Evolutionary conservation across 2,797 vertebrate genomes (phyloP), one percentile per base, ranked within the genome.

Genomic region (Spinibarbus caldwelli): DNA sequence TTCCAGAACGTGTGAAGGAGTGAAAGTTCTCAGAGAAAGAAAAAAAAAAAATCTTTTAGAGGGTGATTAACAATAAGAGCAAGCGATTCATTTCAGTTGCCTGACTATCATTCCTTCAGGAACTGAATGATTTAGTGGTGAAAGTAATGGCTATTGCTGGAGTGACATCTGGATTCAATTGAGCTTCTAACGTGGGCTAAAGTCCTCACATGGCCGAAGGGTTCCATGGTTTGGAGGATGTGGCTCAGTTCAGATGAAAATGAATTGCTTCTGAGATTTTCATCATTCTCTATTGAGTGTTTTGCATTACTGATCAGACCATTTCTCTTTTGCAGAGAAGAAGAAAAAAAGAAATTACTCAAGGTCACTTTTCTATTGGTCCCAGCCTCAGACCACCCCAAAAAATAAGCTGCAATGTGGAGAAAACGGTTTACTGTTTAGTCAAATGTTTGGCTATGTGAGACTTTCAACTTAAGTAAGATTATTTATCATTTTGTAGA

Each of bases 151-250:
- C 19, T 66, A 34, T 34, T 17, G 64, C 15, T 66, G 31, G 11
- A 57, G 26, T 6, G 64, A 78, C 83, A 84, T 84, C 83, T 84
- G 83, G 83, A 47, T 45, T 84, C 49, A 78, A 59, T 71, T 70
- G 47, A 78, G 47, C 17, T 54, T 36, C 43, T 57, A 36, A 64
- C 6, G 2, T 66, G 64, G 36, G 9, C 47, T 68, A 2, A 71
- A 47, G 64, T n/a, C 38, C 52, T 70, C 23, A 34, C 21, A 19
- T 43, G 38, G 21, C 75, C 29, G 26, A 84, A 70, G 67, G 12
- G 36, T 36, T 59, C 29, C 19, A 21, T n/a, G 73, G 47, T 57
- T n/a, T 54, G 34, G 29, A n/a, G 62, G n/a, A 77, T 57, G n/a
- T 26, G 21, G 73, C 47, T 84, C 47, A 57, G 45, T 68, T 36